Conservation (phyloP, 2,888 invertebrate species). For the Epinotia demarniana region DNA sequence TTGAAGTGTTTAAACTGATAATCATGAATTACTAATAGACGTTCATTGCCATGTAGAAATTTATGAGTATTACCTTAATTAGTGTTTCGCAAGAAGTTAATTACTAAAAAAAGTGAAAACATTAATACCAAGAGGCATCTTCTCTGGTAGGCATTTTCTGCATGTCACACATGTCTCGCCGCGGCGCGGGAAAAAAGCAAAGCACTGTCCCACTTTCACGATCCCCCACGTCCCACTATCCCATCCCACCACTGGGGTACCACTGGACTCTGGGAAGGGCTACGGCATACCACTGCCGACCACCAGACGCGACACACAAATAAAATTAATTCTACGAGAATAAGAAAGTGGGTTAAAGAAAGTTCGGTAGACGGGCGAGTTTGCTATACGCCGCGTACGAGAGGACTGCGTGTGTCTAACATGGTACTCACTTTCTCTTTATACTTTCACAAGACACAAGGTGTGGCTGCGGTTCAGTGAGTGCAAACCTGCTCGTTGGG, state of each 20-base stretch:
- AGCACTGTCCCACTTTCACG: conserved; percentile 72
- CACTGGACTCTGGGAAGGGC: conserved; percentile 80
- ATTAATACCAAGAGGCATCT: conserved; percentile 77
- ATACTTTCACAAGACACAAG: conserved; percentile 80
- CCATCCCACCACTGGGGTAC: conserved; percentile 76
- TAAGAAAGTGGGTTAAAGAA: conserved; percentile 85
- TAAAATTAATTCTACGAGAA: conserved; percentile 71
- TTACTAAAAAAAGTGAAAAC: conserved; percentile 39
- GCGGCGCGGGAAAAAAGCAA: conserved; percentile 58
- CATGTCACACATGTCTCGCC: conserved; percentile 77
- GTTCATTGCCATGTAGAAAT: not conserved
- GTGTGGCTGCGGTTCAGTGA: conserved; percentile 78
- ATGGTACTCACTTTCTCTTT: conserved; percentile 82
- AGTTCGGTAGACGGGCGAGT: conserved; percentile 78
- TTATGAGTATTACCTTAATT: not conserved
- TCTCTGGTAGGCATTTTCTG: conserved; percentile 79
- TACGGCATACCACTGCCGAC: conserved; percentile 71
- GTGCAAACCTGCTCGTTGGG: conserved; percentile 62
- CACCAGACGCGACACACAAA: conserved; percentile 75
- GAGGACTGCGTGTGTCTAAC: conserved; percentile 67
- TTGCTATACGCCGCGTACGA: conserved; percentile 68
- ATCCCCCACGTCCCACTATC: conserved; percentile 76
- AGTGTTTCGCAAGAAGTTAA: conserved; percentile 12
- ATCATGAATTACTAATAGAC: not conserved
- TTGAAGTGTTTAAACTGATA: not conserved